Evolutionary conservation across 2,797 vertebrate species (phyloP).

Genomic region (Momotus momota): DNA sequence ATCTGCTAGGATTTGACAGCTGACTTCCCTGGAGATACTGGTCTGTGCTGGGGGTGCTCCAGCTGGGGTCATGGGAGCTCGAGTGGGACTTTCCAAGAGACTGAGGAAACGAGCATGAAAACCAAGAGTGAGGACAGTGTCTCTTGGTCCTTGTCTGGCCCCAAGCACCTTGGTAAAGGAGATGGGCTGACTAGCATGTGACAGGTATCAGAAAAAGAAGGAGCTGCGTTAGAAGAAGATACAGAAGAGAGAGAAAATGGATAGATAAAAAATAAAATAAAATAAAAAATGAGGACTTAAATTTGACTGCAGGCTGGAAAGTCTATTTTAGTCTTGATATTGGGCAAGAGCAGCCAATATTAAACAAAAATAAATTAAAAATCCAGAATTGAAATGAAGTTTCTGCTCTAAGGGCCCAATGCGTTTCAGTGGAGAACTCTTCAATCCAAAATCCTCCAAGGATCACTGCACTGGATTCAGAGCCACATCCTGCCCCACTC

Average conservation of each 20-base stretch:
- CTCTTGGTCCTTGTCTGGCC: background rate
- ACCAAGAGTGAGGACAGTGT: background rate
- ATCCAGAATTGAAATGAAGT: background rate
- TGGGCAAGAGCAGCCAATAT: background rate
- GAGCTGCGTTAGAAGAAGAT: background rate
- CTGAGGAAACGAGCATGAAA: rapidly evolving
- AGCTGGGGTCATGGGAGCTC: rapidly evolving
- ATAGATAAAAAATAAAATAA: background rate
- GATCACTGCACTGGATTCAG: rapidly evolving
- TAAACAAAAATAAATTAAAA: background rate
- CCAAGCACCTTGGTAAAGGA: background rate
- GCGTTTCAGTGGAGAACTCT: background rate
- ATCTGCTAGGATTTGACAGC: constrained; percentile 55
- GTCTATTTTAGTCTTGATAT: background rate
- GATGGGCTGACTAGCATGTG: background rate
- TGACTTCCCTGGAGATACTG: constrained; percentile 40
- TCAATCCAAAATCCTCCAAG: background rate
- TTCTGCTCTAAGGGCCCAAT: background rate
- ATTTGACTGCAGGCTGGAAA: background rate
- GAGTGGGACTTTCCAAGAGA: background rate
- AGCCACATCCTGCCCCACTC: rapidly evolving
- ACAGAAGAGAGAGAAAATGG: background rate
- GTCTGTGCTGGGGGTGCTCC: constrained; percentile 13
- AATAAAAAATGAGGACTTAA: rapidly evolving
- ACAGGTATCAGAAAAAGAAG: background rate